A percentile compares a stretch with the other conserved stretches of the same genome.
phyloP scores from a whole-genome alignment of 2,888 invertebrate genomes.

The Andrena dorsata region DNA sequence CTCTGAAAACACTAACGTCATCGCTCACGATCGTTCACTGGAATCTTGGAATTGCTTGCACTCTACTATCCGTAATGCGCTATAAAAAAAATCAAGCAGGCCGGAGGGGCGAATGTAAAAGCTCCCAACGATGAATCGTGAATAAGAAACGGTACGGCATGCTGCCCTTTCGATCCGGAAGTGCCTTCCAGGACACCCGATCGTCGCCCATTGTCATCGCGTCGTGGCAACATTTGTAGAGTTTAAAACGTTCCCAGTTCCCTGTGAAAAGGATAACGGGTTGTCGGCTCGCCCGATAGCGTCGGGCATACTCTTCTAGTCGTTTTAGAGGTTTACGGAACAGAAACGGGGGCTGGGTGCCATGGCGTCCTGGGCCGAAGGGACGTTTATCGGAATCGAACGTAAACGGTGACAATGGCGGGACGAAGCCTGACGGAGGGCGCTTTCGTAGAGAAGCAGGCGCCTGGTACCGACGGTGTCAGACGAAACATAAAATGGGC shows the following conservation, averaged over 20 bases:
- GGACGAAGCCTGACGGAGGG: slow-evolving; percentile 37
- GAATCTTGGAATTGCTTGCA: slow-evolving; percentile 84
- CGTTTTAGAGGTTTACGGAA: background rate
- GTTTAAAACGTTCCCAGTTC: background rate
- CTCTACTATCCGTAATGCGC: slow-evolving; percentile 76
- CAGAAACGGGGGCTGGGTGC: background rate
- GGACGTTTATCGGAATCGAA: slow-evolving; percentile 1
- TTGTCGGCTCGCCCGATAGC: too few relatives aligned
- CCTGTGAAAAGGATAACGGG: background rate
- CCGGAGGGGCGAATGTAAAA: slow-evolving; percentile 4
- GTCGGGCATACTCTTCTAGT: background rate
- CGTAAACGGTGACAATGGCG: slow-evolving; percentile 64
- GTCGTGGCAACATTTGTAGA: background rate
- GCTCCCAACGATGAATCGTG: slow-evolving; percentile 45
- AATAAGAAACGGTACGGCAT: slow-evolving; percentile 27
- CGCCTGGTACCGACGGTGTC: slow-evolving; percentile 24
- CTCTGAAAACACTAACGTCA: slow-evolving; percentile 84
- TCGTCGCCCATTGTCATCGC: slow-evolving; percentile 67
- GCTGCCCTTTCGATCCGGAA: slow-evolving; percentile 34
- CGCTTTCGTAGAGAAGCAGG: slow-evolving; percentile 42
- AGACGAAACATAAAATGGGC: slow-evolving; percentile 47
- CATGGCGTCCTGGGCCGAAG: background rate
- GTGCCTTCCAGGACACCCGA: slow-evolving; percentile 38
- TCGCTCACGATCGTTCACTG: slow-evolving; percentile 84
- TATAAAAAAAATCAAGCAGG: slow-evolving; percentile 40